Evolutionary conservation across 2,113 vertebrate genomes (phyloP).

Genomic region (Eidolon helvum): DNA sequence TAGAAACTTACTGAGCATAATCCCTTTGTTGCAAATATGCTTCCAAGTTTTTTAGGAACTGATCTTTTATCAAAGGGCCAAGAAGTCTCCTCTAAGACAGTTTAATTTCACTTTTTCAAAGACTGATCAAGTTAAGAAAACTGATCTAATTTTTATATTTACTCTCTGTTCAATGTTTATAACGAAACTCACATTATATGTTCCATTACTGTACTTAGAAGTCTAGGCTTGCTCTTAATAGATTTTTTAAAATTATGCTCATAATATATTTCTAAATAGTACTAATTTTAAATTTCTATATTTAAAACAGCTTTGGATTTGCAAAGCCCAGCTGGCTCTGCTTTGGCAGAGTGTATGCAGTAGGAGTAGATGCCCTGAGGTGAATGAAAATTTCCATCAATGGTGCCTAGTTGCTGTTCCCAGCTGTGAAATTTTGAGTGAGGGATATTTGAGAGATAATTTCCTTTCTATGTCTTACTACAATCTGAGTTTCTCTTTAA

Average conservation of each 20-base stretch:
- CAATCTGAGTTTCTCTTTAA: background rate
- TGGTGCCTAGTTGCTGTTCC: background rate
- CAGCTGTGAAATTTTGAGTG: background rate
- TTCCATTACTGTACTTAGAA: background rate
- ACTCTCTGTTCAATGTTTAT: background rate
- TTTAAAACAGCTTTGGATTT: background rate
- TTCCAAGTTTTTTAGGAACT: background rate
- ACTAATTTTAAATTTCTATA: background rate
- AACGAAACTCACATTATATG: background rate
- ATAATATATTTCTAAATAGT: background rate
- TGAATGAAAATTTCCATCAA: background rate
- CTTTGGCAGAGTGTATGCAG: background rate
- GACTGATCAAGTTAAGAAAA: background rate
- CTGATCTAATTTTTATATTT: background rate
- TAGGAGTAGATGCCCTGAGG: background rate
- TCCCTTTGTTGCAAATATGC: background rate
- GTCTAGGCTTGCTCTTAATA: background rate
- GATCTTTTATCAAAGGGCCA: background rate
- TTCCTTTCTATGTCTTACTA: background rate
- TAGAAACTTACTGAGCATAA: background rate
- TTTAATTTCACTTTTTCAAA: background rate
- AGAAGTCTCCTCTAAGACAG: background rate
- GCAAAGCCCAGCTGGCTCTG: background rate
- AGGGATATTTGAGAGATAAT: background rate
- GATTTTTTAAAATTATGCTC: background rate